Percentiles rank a stretch among this genome's conserved stretches.
Evolutionary conservation across 2,113 vertebrate genomes (phyloP).

Genomic region (Osmerus mordax): DNA sequence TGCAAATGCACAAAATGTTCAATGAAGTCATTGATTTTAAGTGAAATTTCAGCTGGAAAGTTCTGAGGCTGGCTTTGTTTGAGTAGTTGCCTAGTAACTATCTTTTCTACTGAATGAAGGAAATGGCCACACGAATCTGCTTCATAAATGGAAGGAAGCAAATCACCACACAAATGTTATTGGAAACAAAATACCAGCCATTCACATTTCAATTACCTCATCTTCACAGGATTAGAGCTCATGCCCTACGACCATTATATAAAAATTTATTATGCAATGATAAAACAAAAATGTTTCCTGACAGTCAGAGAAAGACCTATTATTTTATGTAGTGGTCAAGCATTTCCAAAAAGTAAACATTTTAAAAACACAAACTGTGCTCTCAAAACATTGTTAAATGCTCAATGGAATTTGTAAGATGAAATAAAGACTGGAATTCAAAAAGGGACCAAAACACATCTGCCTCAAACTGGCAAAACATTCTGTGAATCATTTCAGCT

Average conservation of each 20-base stretch:
- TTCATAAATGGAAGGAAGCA: neutral
- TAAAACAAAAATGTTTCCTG: neutral
- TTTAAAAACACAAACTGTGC: too few species aligned
- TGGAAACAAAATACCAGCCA: neutral
- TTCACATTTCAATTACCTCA: neutral
- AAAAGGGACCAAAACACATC: neutral
- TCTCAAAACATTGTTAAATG: too few species aligned
- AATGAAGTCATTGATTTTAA: neutral
- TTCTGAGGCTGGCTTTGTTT: neutral
- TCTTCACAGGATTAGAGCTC: neutral
- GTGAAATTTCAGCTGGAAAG: neutral
- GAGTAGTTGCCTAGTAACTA: slow-evolving; percentile 2
- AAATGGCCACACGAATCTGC: neutral
- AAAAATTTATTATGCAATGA: neutral
- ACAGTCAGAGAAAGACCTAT: neutral
- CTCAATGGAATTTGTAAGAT: too few species aligned
- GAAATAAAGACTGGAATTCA: neutral
- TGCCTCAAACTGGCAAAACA: neutral
- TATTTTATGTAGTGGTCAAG: neutral
- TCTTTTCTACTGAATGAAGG: neutral
- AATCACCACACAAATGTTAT: neutral
- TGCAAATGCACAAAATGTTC: neutral
- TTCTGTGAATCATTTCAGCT: neutral
- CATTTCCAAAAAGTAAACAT: neutral
- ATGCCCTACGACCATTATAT: neutral